Evolutionary conservation across 2,797 vertebrate genomes (phyloP).

Genomic region (Triplophysa bombifrons): DNA sequence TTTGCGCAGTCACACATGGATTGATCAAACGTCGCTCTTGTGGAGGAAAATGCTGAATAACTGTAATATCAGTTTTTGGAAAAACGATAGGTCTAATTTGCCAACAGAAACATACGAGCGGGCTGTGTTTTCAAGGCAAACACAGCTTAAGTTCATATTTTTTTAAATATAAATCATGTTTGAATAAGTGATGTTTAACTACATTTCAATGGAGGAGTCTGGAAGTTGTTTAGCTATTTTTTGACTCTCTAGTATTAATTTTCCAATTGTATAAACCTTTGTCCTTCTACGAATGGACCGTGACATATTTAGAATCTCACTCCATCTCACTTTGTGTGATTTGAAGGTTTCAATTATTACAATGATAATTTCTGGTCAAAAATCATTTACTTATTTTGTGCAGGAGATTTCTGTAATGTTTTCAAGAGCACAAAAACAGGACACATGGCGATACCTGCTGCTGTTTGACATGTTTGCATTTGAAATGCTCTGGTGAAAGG

Average conservation of each 20-base stretch:
- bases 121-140: constrained; percentile 39
- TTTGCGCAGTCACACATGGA: constrained; percentile 68
- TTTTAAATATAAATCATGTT: constrained; percentile 2
- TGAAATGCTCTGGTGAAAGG: constrained; percentile 23
- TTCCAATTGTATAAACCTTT: not conserved
- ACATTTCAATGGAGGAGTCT: not conserved
- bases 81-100: constrained; percentile 24
- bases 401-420: not conserved
- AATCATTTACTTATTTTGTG: not conserved
- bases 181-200: constrained; percentile 11
- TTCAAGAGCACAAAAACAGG: not conserved
- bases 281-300: not conserved
- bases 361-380: not conserved
- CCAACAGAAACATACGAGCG: constrained; percentile 45
- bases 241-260: not conserved
- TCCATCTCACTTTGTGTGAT: not conserved
- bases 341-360: not conserved
- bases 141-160: not conserved
- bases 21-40: constrained; percentile 66
- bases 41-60: constrained; percentile 44
- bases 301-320: not conserved
- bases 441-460: not conserved
- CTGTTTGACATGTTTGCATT: constrained; percentile 14
- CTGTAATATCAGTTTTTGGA: constrained; percentile 41
- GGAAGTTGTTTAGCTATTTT: not conserved